Conservation (phyloP, 2,797 vertebrate genomes). For the Darevskia mixta region DNA sequence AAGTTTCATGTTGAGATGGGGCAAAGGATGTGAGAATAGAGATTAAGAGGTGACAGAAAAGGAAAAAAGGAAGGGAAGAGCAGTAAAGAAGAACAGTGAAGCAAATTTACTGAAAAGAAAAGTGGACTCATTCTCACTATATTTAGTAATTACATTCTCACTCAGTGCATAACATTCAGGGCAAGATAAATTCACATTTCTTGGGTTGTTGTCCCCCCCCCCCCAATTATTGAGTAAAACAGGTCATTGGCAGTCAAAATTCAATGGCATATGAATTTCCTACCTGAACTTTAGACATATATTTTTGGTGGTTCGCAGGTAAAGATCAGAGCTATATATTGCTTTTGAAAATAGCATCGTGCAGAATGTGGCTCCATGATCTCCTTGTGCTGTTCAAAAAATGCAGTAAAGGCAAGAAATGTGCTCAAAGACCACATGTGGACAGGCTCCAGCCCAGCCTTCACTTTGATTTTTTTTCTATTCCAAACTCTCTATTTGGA, state of each 20-base stretch:
- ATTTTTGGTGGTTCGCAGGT: background rate
- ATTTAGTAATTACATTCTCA: background rate
- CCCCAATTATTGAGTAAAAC: background rate
- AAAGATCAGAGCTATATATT: background rate
- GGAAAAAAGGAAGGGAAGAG: background rate
- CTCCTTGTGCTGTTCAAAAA: background rate
- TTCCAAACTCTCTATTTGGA: background rate
- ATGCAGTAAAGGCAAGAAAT: background rate
- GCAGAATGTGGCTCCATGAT: background rate
- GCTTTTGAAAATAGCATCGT: background rate
- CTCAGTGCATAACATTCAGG: background rate
- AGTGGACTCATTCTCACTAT: constrained; percentile 11
- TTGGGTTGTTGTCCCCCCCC: no score
- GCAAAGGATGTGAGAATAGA: background rate
- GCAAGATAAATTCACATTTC: background rate
- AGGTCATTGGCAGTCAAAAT: background rate
- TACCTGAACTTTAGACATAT: background rate
- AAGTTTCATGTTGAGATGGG: background rate
- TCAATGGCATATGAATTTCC: background rate
- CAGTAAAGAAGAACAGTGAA: background rate
- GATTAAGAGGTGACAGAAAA: background rate
- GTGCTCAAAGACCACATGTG: background rate
- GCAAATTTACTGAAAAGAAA: background rate
- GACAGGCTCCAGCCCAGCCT: background rate
- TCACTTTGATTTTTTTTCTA: background rate